These are phyloP conservation scores for Palaemon carinicauda DNA, from an alignment of 1,140 invertebrate species.

Conservation along the genomic window DNA sequence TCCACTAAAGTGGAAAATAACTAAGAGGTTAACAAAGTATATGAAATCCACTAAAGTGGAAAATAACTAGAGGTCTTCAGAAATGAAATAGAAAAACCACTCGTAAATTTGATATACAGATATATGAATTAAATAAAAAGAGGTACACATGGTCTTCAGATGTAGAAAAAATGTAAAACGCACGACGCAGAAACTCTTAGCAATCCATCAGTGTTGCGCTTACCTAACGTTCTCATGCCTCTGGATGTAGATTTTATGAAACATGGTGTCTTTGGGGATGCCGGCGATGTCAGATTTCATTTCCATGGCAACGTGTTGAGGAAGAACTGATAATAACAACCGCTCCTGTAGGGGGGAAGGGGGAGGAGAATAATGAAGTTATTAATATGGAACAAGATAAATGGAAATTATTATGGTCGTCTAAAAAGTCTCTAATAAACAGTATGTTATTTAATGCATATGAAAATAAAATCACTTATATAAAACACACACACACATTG, in stretches of 20 bases:
- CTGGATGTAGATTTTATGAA: slow-evolving; percentile 98
- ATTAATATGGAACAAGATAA: too few species aligned
- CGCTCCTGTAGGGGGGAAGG: slow-evolving; percentile 76
- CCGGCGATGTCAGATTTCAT: slow-evolving; percentile 96
- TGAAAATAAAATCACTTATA: not conserved
- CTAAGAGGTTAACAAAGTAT: too few species aligned
- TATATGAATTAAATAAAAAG: too few species aligned
- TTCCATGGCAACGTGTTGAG: slow-evolving; percentile 94
- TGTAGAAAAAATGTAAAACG: not conserved
- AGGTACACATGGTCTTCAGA: too few species aligned
- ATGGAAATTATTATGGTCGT: too few species aligned
- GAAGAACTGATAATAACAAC: slow-evolving; percentile 89
- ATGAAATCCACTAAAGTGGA: too few species aligned
- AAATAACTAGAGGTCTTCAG: too few species aligned
- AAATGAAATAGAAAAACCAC: too few species aligned
- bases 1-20: too few species aligned
- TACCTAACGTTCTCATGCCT: slow-evolving; percentile 95
- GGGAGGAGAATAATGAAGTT: not conserved
- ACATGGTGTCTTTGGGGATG: slow-evolving; percentile 89
- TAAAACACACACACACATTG: not conserved
- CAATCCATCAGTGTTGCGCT: slow-evolving; percentile 54
- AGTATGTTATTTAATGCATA: not conserved
- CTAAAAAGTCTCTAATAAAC: too few species aligned
- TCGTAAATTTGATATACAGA: too few species aligned
- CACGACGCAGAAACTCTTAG: not conserved